Conservation (phyloP, 1,140 invertebrate species). For the Diplogasteroides magnus region DNA sequence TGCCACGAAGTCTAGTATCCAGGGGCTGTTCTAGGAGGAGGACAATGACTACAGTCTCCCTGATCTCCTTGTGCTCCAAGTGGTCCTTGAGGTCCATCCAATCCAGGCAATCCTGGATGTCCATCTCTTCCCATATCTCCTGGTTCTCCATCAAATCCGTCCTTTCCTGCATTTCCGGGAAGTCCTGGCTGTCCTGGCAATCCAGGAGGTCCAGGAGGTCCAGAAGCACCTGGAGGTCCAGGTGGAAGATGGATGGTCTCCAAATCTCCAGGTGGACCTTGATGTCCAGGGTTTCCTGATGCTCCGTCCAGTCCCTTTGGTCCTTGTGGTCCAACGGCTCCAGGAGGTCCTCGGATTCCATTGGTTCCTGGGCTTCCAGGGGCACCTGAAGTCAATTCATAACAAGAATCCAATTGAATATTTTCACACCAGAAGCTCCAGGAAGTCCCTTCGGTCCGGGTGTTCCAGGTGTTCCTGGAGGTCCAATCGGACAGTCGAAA, state of each 20-base stretch:
- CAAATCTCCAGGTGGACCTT: neutral
- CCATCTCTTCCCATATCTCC: neutral
- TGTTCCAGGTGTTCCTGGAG: neutral
- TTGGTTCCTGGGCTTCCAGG: neutral
- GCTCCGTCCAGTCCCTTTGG: neutral
- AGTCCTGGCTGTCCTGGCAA: neutral
- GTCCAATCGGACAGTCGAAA: neutral
- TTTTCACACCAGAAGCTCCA: neutral
- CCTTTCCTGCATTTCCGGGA: neutral
- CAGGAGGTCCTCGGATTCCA: neutral
- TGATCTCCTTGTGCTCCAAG: conserved; percentile 20
- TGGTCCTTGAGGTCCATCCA: conserved; percentile 7
- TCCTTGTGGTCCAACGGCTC: neutral
- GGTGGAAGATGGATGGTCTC: neutral
- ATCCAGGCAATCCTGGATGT: neutral
- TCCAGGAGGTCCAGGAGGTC: neutral
- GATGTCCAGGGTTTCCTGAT: neutral
- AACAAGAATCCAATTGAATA: neutral
- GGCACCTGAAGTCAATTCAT: neutral
- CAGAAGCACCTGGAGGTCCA: neutral
- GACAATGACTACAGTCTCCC: conserved; percentile 34
- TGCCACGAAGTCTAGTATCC: conserved; percentile 37
- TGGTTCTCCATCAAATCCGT: neutral
- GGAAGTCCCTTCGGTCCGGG: neutral
- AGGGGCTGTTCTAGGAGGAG: conserved; percentile 33